Percentiles rank a stretch among this genome's conserved stretches.
These are phyloP conservation scores for Laspeyria flexula DNA, from an alignment of 2,888 invertebrate species.

Conservation along the genomic window DNA sequence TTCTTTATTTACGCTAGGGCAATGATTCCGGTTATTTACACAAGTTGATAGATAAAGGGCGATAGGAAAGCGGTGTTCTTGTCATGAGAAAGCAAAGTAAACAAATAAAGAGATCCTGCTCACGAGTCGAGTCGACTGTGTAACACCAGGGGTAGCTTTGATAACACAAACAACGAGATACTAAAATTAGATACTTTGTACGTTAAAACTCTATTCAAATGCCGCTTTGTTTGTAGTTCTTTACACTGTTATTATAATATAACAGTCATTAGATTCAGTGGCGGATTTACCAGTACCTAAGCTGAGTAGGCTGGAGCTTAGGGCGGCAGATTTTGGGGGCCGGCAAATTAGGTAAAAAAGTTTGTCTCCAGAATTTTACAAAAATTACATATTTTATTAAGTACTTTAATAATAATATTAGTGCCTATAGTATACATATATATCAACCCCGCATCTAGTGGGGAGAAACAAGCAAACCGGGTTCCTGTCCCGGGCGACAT, in stretches of 20 bases:
- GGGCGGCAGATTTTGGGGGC: no score
- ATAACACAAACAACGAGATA: conserved; percentile 60
- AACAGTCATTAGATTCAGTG: conserved; percentile 20
- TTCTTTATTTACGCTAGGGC: conserved; percentile 73
- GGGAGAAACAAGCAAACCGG: no score
- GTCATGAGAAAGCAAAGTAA: conserved; percentile 72
- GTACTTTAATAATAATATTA: no score
- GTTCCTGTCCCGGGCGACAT: no score
- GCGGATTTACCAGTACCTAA: no score
- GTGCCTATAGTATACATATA: no score
- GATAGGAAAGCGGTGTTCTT: conserved; percentile 75
- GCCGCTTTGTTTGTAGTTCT: conserved; percentile 31
- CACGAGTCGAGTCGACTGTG: conserved; percentile 63
- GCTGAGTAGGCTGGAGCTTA: no score
- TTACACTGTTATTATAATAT: conserved; percentile 14
- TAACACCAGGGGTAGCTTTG: conserved; percentile 72
- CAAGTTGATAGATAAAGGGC: conserved; percentile 78
- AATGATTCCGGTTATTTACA: conserved; percentile 75
- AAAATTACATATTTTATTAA: no score
- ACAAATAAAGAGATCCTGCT: conserved; percentile 72
- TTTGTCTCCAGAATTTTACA: no score
- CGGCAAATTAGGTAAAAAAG: no score
- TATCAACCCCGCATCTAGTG: no score
- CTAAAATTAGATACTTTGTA: conserved; percentile 41
- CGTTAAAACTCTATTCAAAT: conserved; percentile 30